Percentiles rank a stretch among this genome's conserved stretches.
Conservation (phyloP, 2,888 invertebrate species). For the Idaea biselata region DNA sequence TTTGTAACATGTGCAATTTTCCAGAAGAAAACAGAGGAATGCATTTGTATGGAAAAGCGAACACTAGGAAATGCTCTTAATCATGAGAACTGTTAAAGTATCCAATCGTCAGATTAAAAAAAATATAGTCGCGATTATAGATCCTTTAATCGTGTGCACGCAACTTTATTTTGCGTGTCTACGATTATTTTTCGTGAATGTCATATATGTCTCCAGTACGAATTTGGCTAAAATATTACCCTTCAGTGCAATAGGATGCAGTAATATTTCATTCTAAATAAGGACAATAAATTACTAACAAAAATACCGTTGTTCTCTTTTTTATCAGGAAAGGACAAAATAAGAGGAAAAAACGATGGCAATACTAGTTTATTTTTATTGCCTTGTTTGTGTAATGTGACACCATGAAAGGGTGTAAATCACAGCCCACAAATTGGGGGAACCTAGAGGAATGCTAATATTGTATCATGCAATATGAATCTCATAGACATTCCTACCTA, state of each 20-base stretch:
- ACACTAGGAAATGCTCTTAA: too few species aligned
- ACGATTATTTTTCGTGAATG: constrained; percentile 26
- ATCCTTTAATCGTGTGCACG: constrained; percentile 26
- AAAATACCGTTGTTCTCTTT: not conserved
- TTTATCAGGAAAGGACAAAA: not conserved
- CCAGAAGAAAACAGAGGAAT: too few species aligned
- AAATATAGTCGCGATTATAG: not conserved
- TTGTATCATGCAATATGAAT: not conserved
- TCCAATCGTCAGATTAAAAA: not conserved
- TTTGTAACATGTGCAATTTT: too few species aligned
- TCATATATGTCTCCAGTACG: constrained; percentile 60
- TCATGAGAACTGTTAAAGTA: too few species aligned
- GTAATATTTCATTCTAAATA: constrained; percentile 24
- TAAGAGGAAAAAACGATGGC: not conserved
- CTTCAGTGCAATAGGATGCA: constrained; percentile 45
- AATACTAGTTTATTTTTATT: constrained; percentile 19
- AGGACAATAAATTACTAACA: not conserved
- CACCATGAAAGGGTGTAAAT: constrained; percentile 16
- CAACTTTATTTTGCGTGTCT: constrained; percentile 57
- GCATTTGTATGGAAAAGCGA: too few species aligned
- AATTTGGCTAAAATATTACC: constrained; percentile 38
- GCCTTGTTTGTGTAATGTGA: constrained; percentile 13
- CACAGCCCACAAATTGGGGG: constrained; percentile 22
- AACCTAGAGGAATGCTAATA: not conserved
- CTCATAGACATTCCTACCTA: not conserved